These are phyloP conservation scores for Homarus americanus DNA, from an alignment of 1,140 invertebrate genomes.

Conservation along the genomic window DNA sequence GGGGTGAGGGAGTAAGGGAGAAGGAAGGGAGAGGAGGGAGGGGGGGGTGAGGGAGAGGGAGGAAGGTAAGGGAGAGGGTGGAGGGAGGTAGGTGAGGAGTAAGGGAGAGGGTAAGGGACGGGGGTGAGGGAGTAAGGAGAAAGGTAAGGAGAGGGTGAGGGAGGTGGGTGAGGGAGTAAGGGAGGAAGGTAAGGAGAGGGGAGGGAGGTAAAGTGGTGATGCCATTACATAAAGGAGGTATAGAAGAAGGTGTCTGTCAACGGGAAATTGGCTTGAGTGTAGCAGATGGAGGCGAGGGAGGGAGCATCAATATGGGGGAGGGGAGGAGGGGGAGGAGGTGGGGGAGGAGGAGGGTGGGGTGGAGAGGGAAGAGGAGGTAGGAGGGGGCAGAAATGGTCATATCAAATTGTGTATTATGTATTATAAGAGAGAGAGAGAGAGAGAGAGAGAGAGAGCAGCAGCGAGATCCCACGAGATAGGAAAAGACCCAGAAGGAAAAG, in stretches of 20 bases:
- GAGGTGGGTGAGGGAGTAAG: not conserved
- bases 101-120: not conserved
- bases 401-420: too few species aligned
- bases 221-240: not conserved
- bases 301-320: not conserved
- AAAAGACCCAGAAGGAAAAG: too few species aligned
- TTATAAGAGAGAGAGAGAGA: too few species aligned
- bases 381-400: too few species aligned
- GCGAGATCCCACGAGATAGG: too few species aligned
- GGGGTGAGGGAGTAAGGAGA: not conserved
- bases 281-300: not conserved
- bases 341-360: too few species aligned
- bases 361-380: too few species aligned
- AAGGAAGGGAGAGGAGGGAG: not conserved
- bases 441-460: too few species aligned
- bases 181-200: not conserved
- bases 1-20: not conserved
- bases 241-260: not conserved
- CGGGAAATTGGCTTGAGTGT: constrained; percentile 24
- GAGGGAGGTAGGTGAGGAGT: not conserved
- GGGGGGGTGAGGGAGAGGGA: not conserved
- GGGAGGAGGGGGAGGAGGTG: too few species aligned
- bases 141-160: not conserved
- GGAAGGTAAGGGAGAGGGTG: not conserved
- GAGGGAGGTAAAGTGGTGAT: not conserved